Conservation (phyloP, 2,113 vertebrate genomes). For the Quiscalus mexicanus region DNA sequence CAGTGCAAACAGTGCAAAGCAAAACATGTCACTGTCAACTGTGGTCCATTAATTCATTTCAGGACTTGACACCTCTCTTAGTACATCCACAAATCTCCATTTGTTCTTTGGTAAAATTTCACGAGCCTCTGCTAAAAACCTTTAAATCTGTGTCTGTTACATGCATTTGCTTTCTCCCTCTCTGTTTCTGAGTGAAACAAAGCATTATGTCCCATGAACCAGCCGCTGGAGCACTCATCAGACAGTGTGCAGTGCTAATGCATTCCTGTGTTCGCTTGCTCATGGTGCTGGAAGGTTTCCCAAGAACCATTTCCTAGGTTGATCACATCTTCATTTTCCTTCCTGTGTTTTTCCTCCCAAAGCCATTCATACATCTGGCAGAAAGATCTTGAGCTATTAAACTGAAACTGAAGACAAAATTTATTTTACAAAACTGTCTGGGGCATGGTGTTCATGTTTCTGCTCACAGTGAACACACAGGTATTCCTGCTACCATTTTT, state of each 20-base stretch:
- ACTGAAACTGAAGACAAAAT: conserved; percentile 44
- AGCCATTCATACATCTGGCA: conserved; percentile 42
- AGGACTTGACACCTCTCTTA: not conserved
- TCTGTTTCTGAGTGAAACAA: conserved; percentile 10
- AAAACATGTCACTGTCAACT: conserved; percentile 32
- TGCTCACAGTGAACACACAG: not conserved
- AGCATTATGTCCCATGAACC: not conserved
- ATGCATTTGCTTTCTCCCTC: conserved; percentile 18
- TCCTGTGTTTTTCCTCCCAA: not conserved
- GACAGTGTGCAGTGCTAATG: not conserved
- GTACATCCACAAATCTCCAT: not conserved
- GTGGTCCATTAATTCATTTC: conserved; percentile 2
- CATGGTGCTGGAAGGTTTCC: conserved; percentile 12
- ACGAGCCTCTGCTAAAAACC: not conserved
- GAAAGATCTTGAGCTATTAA: conserved; percentile 46
- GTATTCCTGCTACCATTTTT: not conserved
- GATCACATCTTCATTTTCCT: conserved; percentile 47
- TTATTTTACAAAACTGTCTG: conserved; percentile 36
- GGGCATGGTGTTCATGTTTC: not conserved
- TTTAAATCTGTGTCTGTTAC: conserved; percentile 14
- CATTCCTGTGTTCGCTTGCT: not conserved
- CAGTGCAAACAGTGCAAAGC: not conserved
- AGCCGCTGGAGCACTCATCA: not conserved
- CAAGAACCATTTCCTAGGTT: conserved; percentile 49
- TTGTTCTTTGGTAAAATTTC: not conserved